Conservation (phyloP, 2,797 vertebrate genomes). For the Enteromius anoplus region DNA sequence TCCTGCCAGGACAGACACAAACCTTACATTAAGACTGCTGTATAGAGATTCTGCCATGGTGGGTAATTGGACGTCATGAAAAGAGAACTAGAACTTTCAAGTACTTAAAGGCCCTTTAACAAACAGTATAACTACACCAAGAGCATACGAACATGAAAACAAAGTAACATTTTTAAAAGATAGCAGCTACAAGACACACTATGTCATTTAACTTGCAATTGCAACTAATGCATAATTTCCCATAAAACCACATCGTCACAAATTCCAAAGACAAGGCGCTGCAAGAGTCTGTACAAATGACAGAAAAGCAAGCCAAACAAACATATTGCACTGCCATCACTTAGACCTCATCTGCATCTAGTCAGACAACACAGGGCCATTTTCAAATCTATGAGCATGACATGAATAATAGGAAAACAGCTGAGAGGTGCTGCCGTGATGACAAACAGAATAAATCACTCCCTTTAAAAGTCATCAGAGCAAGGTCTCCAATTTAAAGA, state of each 20-base stretch:
- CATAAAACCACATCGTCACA: not conserved
- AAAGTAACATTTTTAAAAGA: not conserved
- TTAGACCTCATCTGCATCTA: constrained; percentile 6
- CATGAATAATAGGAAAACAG: not conserved
- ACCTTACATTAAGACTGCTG: not conserved
- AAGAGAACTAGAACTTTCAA: not conserved
- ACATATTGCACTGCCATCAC: not conserved
- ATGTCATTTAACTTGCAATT: not conserved
- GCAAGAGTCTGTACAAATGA: not conserved
- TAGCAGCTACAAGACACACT: not conserved
- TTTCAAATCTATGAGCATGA: constrained; percentile 11
- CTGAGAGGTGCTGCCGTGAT: constrained; percentile 2
- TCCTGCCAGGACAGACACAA: not conserved
- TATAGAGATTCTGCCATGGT: not conserved
- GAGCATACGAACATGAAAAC: not conserved
- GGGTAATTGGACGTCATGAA: not conserved
- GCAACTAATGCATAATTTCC: not conserved
- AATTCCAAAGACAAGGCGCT: not conserved
- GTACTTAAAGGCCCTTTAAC: not conserved
- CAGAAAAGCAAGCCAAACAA: not conserved
- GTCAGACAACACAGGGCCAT: not conserved
- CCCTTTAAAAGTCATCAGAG: constrained; percentile 49
- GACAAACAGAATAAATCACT: constrained; percentile 47
- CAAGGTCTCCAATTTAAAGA: constrained; percentile 38
- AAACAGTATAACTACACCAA: not conserved